Base-by-base conservation (phyloP, 2,113 vertebrate species). In the Microtus pennsylvanicus region DNA sequence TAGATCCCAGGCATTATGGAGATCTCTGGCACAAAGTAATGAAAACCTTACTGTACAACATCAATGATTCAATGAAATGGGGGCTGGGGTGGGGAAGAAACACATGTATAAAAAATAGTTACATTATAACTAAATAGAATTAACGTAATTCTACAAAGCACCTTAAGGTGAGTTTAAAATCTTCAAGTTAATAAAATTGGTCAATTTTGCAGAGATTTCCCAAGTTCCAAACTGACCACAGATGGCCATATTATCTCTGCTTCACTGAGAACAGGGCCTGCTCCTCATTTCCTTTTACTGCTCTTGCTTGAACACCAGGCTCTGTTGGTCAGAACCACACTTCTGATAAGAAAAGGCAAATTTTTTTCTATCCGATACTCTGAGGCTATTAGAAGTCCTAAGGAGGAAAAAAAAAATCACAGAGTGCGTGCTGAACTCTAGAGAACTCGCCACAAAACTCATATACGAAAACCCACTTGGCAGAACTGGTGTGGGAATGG, bases 101-200 rank as follows among this genome's bases (percentile, higher is more conserved):
- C 65, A 86, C 1, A 47, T 35, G 55, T 19, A 67, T 38, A 58
- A 94, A 91, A 28, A 76, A 61, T 70, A 58, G 50, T 70, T 81
- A 55, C 5, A 42, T 70, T 58, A 55, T 30, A 94, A 38, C 76
- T 81, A 14, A 72, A 52, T 89, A 81, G 26, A 50, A 85, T 65
- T 89, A 91, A 92, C 77, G 83, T 90, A 87, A 65, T 67, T 94
- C 87, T 65, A 85, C 21, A 78, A 89, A 96, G 47, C 7, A 22
- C 2, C 69, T 93, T 67, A 91, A n/a, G 35, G 42, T 45, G 5
- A 92, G 92, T 83, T 96, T 19, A 52, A 95, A 96, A 38, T 6
- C 21, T 89, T 93, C 13, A 82, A 89, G n/a, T 93, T 72, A 69
- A 26, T 12, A 91, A 89, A 28, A 87, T 1, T 67, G 75, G 58